Evolutionary conservation across 2,888 invertebrate genomes (phyloP), one percentile per base, ranked within the genome.

Genomic region (Hypolimnas misippus): DNA sequence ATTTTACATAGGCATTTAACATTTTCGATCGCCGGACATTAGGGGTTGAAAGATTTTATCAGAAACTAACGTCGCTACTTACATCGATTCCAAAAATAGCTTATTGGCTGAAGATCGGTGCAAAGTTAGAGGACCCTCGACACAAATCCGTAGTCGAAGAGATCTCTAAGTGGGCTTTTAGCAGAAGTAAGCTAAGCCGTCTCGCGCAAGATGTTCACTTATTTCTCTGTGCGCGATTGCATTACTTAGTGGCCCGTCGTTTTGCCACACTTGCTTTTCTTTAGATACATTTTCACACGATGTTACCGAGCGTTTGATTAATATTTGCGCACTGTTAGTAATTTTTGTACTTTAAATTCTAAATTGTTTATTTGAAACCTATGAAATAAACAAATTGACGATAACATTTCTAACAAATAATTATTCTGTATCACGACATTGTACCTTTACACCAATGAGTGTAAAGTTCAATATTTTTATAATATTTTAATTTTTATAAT

Each of bases 161-260:
- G 87, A 86, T 85, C 81, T 87, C 85, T 90, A 89, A 92, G 91
- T 91, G 89, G 88, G 91, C 91, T 92, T 91, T 91, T 91, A 91
- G 89, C 79, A 82, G 80, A 81, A 88, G 86, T 85, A 82, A 86
- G 88, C 87, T 91, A 87, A 92, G 89, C 89, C 88, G 84, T 86
- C 87, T 83, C 78, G 78, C 82, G 83, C 88, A 87, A 84, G 82
- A 86, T 83, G 86, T 86, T 84, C 80, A 77, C 80, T 86, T 85
- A 87, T 87, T 89, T 85, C 84, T 84, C 78, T 84, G 81, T 82
- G 79, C 79, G 76, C 81, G 80, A 82, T 82, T 86, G 82, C 82
- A 84, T 84, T 86, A 78, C 76, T 75, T 72, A 73, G 68, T 66
- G 69, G 66, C 64, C 65, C 67, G 68, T 69, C 71, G 64, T 57